A percentile compares a stretch with the other conserved stretches of the same genome.
phyloP scores from a whole-genome alignment of 2,888 invertebrate genomes.

The Xestia ashworthii region DNA sequence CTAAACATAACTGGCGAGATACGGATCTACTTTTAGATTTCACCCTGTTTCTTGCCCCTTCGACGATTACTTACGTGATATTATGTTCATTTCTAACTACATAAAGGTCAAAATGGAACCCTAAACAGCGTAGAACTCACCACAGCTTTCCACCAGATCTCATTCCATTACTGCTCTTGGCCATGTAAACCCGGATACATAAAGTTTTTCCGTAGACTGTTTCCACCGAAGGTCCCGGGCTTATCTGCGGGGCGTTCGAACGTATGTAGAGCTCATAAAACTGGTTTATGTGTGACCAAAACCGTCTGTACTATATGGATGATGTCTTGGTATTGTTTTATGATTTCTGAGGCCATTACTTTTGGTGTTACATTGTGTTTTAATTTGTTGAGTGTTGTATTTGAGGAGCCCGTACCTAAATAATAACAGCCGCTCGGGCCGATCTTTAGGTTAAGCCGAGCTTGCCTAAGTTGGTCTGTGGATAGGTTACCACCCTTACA shows the following conservation, averaged over 20 bases:
- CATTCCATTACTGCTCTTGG: constrained; percentile 34
- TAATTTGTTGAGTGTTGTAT: constrained; percentile 12
- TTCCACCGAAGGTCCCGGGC: constrained; percentile 51
- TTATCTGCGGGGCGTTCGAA: constrained; percentile 54
- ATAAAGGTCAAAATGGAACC: background rate
- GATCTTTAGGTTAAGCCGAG: too few relatives aligned
- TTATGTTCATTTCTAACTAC: background rate
- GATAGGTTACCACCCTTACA: too few relatives aligned
- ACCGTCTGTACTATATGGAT: constrained; percentile 38
- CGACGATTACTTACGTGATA: background rate
- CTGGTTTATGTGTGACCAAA: constrained; percentile 44
- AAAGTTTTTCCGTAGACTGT: constrained; percentile 52
- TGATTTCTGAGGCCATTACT: constrained; percentile 28
- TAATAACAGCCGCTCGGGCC: too few relatives aligned
- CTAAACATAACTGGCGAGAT: background rate
- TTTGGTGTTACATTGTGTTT: constrained; percentile 27
- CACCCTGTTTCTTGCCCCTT: background rate
- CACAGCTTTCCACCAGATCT: constrained; percentile 32
- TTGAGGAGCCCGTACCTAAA: too few relatives aligned
- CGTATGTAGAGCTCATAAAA: constrained; percentile 50
- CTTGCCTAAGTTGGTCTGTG: too few relatives aligned
- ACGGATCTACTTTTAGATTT: background rate
- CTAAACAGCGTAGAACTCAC: background rate
- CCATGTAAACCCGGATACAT: constrained; percentile 42
- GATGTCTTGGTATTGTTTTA: constrained; percentile 57